Evolutionary conservation across 2,888 invertebrate species (phyloP).

Genomic region (Tenthredo mesomela): DNA sequence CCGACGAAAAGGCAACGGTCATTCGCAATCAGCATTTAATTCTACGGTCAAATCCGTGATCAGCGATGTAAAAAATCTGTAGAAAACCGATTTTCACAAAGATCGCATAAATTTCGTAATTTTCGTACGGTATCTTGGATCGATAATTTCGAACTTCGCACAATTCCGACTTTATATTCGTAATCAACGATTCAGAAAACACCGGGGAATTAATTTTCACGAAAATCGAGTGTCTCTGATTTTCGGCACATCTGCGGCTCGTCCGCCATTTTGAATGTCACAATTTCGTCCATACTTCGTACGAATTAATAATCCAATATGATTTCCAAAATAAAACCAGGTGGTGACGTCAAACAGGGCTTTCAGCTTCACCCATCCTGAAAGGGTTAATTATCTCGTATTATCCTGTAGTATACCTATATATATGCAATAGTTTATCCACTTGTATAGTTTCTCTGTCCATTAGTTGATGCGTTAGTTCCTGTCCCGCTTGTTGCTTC

Average conservation of each 20-base stretch:
- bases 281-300: neutral
- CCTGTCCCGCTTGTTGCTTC: constrained; percentile 19
- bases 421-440: constrained; percentile 29
- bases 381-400: constrained; percentile 11
- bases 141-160: neutral
- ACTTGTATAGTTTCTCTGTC: constrained; percentile 26
- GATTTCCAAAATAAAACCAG: neutral
- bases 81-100: neutral
- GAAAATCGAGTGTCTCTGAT: neutral
- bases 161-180: neutral
- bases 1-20: too few species aligned
- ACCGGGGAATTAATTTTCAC: neutral
- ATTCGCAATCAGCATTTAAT: too few species aligned
- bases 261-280: neutral
- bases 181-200: neutral
- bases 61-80: neutral
- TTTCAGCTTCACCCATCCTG: neutral
- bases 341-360: too few species aligned
- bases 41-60: neutral
- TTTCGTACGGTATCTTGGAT: neutral
- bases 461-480: constrained; percentile 29
- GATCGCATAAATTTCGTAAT: neutral
- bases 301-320: neutral
- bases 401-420: neutral
- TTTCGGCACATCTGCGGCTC: neutral